Percentiles rank a stretch among this genome's conserved stretches.
These are phyloP conservation scores for Nibea albiflora DNA, from an alignment of 2,113 vertebrate genomes.

Conservation along the genomic window DNA sequence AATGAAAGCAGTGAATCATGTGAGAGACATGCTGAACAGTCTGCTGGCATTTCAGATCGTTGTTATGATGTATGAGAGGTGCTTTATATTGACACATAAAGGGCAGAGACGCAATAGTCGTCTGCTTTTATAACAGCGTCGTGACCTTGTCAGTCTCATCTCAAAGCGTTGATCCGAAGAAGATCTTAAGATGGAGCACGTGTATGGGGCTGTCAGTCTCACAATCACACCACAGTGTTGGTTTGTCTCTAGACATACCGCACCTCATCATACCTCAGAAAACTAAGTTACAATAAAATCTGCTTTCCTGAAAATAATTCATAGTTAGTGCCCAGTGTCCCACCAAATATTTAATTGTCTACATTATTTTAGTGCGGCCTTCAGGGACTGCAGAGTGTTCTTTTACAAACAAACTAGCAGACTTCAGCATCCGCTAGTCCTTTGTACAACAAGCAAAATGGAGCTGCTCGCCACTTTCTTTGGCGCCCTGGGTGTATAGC, in stretches of 20 bases:
- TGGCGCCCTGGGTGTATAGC: conserved; percentile 23
- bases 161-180: not conserved
- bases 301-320: not conserved
- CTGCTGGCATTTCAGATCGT: conserved; percentile 50
- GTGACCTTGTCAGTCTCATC: conserved; percentile 37
- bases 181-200: not conserved
- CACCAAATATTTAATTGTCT: conserved; percentile 43
- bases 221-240: not conserved
- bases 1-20: conserved; percentile 33
- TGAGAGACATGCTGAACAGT: conserved; percentile 19
- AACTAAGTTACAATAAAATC: conserved; percentile 2
- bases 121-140: not conserved
- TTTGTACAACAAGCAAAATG: conserved; percentile 37
- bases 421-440: conserved; percentile 28
- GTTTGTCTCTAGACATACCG: not conserved
- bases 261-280: not conserved
- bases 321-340: not conserved
- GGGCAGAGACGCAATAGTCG: conserved; percentile 1
- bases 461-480: not conserved
- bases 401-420: conserved; percentile 36
- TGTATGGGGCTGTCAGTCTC: conserved; percentile 43
- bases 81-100: conserved; percentile 53
- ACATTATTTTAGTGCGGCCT: conserved; percentile 10
- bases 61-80: conserved; percentile 43
- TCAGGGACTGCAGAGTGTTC: conserved; percentile 27